Evolutionary conservation across 2,888 invertebrate species (phyloP), one percentile per base, ranked within the genome.

Genomic region (Stenurella melanura): DNA sequence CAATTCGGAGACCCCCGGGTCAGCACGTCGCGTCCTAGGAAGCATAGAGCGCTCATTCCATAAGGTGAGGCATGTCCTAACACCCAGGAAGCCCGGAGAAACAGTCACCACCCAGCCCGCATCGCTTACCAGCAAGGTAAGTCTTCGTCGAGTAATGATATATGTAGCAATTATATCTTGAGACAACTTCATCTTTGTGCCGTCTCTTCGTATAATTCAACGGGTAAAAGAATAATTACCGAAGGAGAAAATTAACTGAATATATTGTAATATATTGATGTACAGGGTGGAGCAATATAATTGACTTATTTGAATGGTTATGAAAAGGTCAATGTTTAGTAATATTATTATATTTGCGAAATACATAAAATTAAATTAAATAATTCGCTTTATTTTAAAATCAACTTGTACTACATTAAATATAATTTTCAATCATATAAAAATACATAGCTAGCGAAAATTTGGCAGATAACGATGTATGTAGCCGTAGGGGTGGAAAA

Each of bases 11-110:
- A 90, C 91, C 57, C 90, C 91, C 6, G 90, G 91, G 70, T 92
- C 93, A 74, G 92, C 92, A 1, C 90, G 92, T 73, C 92, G 93
- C 84, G 90, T 91, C 71, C 90, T 95, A 75, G 94, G 93, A 56
- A 93, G 93, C 84, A 90, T 95, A 74, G 95, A 95, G 87, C 90
- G 93, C 75, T 93, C 93, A 50, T 89, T 94, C 76, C 93, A 94
- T 84, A 91, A 91, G 76, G 92, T 96, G 80, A 91, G 93, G 81
- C 92, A 92, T 81, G 93, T 95, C 85, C 89, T 96, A 56, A 95
- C 95, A 0, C 95, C 95, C 0, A 89, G 88, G 75, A 90, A 87
- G 80, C 86, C 87, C 56, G 76, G 73, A 42, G 79, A 78, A 34
- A 66, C 73, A n/a, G 83, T 85, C 74, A 84, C 85, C 6, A 85